Evolutionary conservation across 2,797 vertebrate species (phyloP), one percentile per base, ranked within the genome.

Genomic region (Eulemur albifrons): DNA sequence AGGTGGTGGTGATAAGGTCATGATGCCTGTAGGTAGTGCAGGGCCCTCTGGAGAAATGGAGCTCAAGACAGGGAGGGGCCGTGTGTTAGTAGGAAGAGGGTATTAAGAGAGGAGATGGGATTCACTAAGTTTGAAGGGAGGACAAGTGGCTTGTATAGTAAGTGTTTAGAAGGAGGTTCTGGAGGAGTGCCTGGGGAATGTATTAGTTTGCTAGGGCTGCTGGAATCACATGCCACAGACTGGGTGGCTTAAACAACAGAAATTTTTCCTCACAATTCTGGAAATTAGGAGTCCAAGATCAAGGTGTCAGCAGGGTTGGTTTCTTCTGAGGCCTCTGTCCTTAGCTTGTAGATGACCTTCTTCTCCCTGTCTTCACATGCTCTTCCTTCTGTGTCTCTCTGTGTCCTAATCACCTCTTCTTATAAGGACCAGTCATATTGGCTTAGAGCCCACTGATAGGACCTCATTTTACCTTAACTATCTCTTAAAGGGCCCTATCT

Each of bases 141-240:
- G 35, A 82, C 35, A 5, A 4, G 73, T 54, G 40, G 40, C 35
- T 25, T 69, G 54, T 45, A 69, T 2, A 45, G 43, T 25, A 40
- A 54, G 14, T 72, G 61, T 86, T 92, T 48, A 52, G 35, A 88
- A 84, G 85, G 48, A 85, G 52, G 96, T 81, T 91, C 40, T 85
- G 83, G 72, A 70, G 35, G 40, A 32, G 30, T 20, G 9, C 7
- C 0, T n/a, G 30, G 45, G 43, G 48, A 91, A 48, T 79, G 30
- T 43, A 54, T 32, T 76, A 20, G 45, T 87, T 93, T 87, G 15
- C 59, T 91, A 7, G 15, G 79, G 14, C 11, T 85, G 8, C 17
- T 63, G 48, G 54, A 70, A 88, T 18, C 59, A 80, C 81, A n/a
- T 35, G 32, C 23, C 61, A 20, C 40, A 86, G 20, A 72, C 21